Evolutionary conservation across 2,113 vertebrate species (phyloP).

Genomic region (Mesitornis unicolor): DNA sequence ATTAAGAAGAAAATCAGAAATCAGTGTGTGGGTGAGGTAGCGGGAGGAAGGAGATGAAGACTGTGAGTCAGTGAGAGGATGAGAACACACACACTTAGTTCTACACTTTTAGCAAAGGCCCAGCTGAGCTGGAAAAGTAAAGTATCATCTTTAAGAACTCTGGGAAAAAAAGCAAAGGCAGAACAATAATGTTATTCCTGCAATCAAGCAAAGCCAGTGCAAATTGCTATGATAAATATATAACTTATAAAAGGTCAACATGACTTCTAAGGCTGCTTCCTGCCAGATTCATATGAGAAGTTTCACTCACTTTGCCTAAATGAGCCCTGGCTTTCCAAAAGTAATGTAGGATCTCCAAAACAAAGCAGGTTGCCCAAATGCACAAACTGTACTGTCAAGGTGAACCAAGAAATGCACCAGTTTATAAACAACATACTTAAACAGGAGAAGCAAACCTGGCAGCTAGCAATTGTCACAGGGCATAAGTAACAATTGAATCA

Average conservation of each 20-base stretch:
- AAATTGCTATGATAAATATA: background rate
- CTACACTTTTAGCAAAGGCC: background rate
- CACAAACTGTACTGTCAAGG: background rate
- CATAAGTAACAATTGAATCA: background rate
- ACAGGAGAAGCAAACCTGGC: background rate
- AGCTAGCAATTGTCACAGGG: background rate
- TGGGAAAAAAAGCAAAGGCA: background rate
- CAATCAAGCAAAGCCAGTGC: background rate
- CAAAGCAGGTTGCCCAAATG: background rate
- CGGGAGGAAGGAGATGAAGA: background rate
- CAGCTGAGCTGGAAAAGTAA: background rate
- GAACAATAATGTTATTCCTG: background rate
- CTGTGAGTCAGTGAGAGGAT: constrained; percentile 25
- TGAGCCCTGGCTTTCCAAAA: background rate
- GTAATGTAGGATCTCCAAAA: background rate
- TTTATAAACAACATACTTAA: background rate
- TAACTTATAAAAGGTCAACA: background rate
- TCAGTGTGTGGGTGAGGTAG: background rate
- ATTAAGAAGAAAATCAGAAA: constrained; percentile 11
- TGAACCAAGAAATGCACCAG: background rate
- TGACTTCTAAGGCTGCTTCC: background rate
- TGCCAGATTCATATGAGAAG: background rate
- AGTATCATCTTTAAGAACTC: background rate
- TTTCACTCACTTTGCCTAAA: background rate
- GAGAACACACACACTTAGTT: background rate